Conservation (phyloP, 1,140 invertebrate genomes). For the Sitobion miscanthi region DNA sequence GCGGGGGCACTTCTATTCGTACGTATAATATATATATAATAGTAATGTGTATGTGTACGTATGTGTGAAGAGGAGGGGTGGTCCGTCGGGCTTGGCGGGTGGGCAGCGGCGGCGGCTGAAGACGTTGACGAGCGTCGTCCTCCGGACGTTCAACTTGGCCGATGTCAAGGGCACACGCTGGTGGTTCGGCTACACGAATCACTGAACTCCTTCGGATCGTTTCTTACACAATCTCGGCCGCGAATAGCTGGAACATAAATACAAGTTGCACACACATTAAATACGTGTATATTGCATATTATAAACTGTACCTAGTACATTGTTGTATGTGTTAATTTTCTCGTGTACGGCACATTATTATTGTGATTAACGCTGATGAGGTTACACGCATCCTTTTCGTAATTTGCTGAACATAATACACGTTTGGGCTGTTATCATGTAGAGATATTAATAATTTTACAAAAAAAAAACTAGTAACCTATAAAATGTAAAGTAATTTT, state of each 20-base stretch:
- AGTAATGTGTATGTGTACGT: neutral
- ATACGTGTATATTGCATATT: neutral
- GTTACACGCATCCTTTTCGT: neutral
- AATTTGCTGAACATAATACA: neutral
- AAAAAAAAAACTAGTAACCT: neutral
- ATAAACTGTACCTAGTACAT: neutral
- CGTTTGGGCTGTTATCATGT: neutral
- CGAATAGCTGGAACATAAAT: constrained; percentile 8
- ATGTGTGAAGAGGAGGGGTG: neutral
- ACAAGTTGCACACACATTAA: constrained; percentile 19
- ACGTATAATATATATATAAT: neutral
- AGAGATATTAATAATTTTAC: neutral
- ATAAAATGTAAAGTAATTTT: neutral
- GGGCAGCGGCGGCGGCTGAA: constrained; percentile 41
- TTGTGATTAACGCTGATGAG: neutral
- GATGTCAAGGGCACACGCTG: constrained; percentile 52
- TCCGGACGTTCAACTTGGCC: constrained; percentile 54
- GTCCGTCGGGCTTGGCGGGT: neutral
- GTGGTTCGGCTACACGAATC: constrained; percentile 49
- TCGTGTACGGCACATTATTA: neutral
- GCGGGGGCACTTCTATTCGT: neutral
- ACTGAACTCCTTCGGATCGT: constrained; percentile 51
- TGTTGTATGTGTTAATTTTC: neutral
- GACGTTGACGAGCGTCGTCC: constrained; percentile 53
- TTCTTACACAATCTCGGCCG: constrained; percentile 46